phyloP scores from a whole-genome alignment of 1,140 invertebrate species.

The Drosophila grimshawi region DNA sequence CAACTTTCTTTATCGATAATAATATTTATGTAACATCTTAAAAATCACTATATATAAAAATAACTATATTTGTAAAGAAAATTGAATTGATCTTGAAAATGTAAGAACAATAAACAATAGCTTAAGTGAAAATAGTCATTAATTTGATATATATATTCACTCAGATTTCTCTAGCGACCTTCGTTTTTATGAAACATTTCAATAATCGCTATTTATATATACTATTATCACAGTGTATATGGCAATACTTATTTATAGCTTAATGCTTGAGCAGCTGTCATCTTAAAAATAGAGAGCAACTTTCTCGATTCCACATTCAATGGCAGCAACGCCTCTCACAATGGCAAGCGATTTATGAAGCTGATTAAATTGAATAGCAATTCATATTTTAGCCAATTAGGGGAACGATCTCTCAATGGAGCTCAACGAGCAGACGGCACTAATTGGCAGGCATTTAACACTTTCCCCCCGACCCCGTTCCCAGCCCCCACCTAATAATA shows the following conservation, averaged over 20 bases:
- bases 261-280: neutral
- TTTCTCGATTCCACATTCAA: neutral
- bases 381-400: conserved; percentile 80
- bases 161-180: no score
- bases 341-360: conserved; percentile 47
- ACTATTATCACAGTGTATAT: neutral
- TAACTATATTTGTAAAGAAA: no score
- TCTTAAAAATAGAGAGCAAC: no score
- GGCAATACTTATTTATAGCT: neutral
- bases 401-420: conserved; percentile 48
- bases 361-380: conserved; percentile 56
- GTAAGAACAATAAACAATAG: no score
- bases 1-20: no score
- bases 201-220: no score
- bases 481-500: neutral
- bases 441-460: conserved; percentile 81
- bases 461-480: conserved; percentile 34
- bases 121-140: no score
- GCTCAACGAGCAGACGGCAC: conserved; percentile 56
- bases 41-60: no score
- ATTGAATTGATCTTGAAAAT: no score
- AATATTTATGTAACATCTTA: no score
- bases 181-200: neutral
- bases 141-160: no score
- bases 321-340: neutral